Evolutionary conservation across 2,888 invertebrate species (phyloP), one percentile per base, ranked within the genome.

Genomic region (Caenorhabditis sp.): DNA sequence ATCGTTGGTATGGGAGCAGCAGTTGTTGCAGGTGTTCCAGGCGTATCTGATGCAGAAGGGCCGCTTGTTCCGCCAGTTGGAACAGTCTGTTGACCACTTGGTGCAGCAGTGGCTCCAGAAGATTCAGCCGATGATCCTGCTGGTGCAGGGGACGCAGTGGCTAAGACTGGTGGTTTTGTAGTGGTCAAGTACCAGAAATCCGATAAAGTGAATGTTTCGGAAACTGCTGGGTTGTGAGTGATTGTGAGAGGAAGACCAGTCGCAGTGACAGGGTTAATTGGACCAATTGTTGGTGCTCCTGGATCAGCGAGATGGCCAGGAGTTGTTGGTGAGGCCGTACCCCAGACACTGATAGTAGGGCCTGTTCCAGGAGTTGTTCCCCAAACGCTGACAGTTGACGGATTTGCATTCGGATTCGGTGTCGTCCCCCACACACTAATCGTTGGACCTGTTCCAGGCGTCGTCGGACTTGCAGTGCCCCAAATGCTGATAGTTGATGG

Each of bases 151-250:
- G 32, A 32, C 32, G 32, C 32, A 9, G 64, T 37, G 28, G n/a
- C n/a, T n/a, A n/a, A n/a, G n/a, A 8, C 37, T 6, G 22, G 32
- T 37, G 20, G 15, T 15, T 22, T 28, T 1, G 47, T 28, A 37
- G 47, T 32, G 11, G 53, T 44, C 5, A 40, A 13, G 13, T 32
- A 55, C 65, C 58, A 67, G 22, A 65, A 74, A 15, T 74, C 60
- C 1, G 74, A 74, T 18, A 74, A 62, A 8, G 74, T 65, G 22
- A 67, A 74, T 9, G 74, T 67, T 40, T 74, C 65, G 1, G 74
- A 60, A 6, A n/a, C n/a, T n/a, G n/a, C n/a, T n/a, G n/a, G n/a
- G n/a, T n/a, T n/a, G n/a, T 3, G 15, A 13, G 11, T 51, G 3
- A 37, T 11, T 28, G 32, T 50, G 32, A 69, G 35, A 18, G 69